Evolutionary conservation across 23 tunicate genomes (phyloP), one percentile per base, ranked within the genome.

Genomic region (Botrylloides violaceus): DNA sequence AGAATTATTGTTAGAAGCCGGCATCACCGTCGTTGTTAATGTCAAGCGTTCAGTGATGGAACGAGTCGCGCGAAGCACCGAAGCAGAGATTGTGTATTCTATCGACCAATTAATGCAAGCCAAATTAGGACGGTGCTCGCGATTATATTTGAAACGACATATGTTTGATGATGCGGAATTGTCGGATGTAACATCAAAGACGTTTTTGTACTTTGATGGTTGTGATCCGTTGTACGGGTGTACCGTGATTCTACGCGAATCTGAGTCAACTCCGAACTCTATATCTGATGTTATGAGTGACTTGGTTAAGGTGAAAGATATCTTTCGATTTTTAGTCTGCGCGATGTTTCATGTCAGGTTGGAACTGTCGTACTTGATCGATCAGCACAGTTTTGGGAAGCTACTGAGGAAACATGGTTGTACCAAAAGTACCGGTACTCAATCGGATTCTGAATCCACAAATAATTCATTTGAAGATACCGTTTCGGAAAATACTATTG

Each of bases 41-140:
- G 89, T 83, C 28, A 90, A 90, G 43, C 82, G 83, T 85, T 57
- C 82, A 9, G 97, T 90, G 26, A 90, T 90, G 97, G 97, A 90
- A 53, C 65, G 90, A 32, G 39, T 90, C n/a, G 76, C 97, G 18
- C 66, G 97, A 25, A 66, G 85, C 47, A 90, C 97, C 3, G 79
- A 75, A 34, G 90, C 85, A 2, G 90, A 83, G 26, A 66, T 90
- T 0, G 97, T 75, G 29, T 33, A 73, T 2, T 90, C 97, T 3
- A 79, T 90, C 56, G 97, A 90, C 39, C 97, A 90, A 61, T 70
- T 90, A 4, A 71, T 85, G 43, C 81, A 70, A 33, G 90, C 77
- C 2, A 71, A 72, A 3, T 72, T 90, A 24, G 97, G 97, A 2
- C 24, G 59, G 4, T 90, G 97, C 53, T 72, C 87, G 7, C 57